Evolutionary conservation across 2,797 vertebrate genomes (phyloP), one percentile per base, ranked within the genome.

Genomic region (Decapterus maruadsi): DNA sequence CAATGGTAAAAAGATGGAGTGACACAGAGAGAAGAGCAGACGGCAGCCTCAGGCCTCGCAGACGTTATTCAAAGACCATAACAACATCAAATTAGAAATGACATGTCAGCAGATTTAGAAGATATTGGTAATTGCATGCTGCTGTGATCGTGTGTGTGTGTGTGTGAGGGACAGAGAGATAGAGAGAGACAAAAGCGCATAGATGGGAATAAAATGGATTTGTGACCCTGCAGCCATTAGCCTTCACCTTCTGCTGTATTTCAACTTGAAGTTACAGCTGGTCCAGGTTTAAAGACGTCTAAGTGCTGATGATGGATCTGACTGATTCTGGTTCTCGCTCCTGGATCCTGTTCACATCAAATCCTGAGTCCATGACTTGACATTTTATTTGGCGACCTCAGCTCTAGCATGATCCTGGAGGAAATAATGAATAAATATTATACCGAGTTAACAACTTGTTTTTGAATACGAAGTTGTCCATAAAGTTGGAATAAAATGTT

Each of bases 121-220:
- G 87, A 89, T 91, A 89, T 89, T 85, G 83, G 79, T 78, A 86
- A 91, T 84, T 83, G 82, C 74, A 82, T 81, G 45, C 71, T 69
- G 40, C 62, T 56, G 55, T 57, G 53, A 64, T 3, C 58, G 29
- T 63, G 20, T 58, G 36, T 53, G 56, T 46, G 54, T 62, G 50
- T 46, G 50, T 62, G 72, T 16, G 66, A 14, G 42, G 1, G 7
- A 9, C 17, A 22, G 2, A 40, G 38, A 29, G 8, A 29, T 20
- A 8, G 4, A 56, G 31, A 51, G 10, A 71, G 22, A 53, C 11
- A 45, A n/a, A 69, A 51, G 38, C 20, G 36, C 12, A 58, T 63
- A 22, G 66, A 59, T 26, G n/a, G 12, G 9, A 19, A 4, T 70
- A 17, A 63, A 68, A 63, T 40, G 43, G 22, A 45, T 55, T 40